Base-by-base conservation (phyloP, 2,113 vertebrate genomes). In the Pygoscelis antarcticus region DNA sequence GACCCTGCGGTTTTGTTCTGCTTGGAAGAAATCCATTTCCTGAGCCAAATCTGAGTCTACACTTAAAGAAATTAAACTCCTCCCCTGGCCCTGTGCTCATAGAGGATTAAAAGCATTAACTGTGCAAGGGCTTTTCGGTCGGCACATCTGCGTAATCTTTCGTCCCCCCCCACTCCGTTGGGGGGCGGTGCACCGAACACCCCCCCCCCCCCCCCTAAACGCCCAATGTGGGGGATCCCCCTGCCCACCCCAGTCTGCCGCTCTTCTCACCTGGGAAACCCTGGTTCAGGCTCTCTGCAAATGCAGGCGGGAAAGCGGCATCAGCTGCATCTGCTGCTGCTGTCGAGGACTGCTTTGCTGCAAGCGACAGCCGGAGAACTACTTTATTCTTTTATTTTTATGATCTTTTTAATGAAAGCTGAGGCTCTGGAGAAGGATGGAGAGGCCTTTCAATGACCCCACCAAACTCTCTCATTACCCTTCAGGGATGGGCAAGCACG, bases 121-220 rank as follows among this genome's bases (percentile, higher is more conserved):
- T 6, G 46, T 0, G 27, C 5, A 0, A 0, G 1, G 40, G 46
- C 30, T 79, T 32, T 40, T 40, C 6, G 4, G 30, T 2, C 10
- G 57, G 42, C 5, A 1, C 17, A 11, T 0, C 82, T 13, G n/a
- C 47, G 10, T 8, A 5, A 4, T 7, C 69, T 18, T 9, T 23
- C 30, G 8, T 11, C 26, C 40, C 29, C 29, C 32, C 4, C n/a
- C 4, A 0, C 34, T 8, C 29, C 0, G 1, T 3, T 27, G 71
- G 16, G 9, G 1, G 8, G 36, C 0, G 18, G 34, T 19, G 60
- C 13, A 3, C 0, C 0, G 2, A 18, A 2, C 42, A 42, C 42
- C 3, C 14, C 13, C 5, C 6, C 14, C 13, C 5, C 6, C 29
- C 7, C n/a, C 20, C 0, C 4, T 18, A 20, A 10, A 9, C 0